Percentiles rank a stretch among this genome's conserved stretches.
phyloP scores from a whole-genome alignment of 2,113 vertebrate genomes.

The Perccottus glenii region DNA sequence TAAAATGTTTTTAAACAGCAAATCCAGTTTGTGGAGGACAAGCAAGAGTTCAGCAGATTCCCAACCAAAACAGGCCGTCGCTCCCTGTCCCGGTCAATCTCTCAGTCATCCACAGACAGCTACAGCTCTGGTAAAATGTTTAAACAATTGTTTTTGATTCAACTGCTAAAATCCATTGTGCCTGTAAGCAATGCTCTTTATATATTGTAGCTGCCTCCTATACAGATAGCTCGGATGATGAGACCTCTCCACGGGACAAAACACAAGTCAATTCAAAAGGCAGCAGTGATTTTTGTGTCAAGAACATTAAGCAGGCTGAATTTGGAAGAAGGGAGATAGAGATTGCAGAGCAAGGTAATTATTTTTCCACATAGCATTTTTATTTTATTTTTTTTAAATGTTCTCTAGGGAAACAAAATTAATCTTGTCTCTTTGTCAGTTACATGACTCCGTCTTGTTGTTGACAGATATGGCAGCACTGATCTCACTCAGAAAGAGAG shows the following conservation, averaged over 20 bases:
- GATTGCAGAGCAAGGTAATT: conserved; percentile 92
- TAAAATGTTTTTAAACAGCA: conserved; percentile 64
- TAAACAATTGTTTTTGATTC: not conserved
- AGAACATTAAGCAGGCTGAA: conserved; percentile 96
- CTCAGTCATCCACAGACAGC: conserved; percentile 95
- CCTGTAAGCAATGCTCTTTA: not conserved
- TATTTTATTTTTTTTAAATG: too few relatives aligned
- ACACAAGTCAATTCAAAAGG: conserved; percentile 92
- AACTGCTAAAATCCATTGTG: not conserved
- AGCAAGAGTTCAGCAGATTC: conserved; percentile 95
- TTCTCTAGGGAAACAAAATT: too few relatives aligned
- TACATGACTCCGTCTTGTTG: conserved; percentile 16
- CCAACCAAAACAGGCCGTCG: conserved; percentile 92
- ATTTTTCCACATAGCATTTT: too few relatives aligned
- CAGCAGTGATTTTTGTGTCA: conserved; percentile 95
- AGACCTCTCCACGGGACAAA: conserved; percentile 91
- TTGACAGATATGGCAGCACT: conserved; percentile 95
- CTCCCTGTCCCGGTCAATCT: conserved; percentile 94
- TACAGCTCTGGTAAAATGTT: conserved; percentile 88
- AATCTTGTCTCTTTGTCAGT: conserved; percentile 1
- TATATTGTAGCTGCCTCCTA: conserved; percentile 86
- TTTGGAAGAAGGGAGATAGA: conserved; percentile 95
- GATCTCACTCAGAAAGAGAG: conserved; percentile 96
- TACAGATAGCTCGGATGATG: conserved; percentile 95
- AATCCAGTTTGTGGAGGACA: conserved; percentile 97